Evolutionary conservation across 2,113 vertebrate genomes (phyloP), one percentile per base, ranked within the genome.

Genomic region (Lagopus leucura): DNA sequence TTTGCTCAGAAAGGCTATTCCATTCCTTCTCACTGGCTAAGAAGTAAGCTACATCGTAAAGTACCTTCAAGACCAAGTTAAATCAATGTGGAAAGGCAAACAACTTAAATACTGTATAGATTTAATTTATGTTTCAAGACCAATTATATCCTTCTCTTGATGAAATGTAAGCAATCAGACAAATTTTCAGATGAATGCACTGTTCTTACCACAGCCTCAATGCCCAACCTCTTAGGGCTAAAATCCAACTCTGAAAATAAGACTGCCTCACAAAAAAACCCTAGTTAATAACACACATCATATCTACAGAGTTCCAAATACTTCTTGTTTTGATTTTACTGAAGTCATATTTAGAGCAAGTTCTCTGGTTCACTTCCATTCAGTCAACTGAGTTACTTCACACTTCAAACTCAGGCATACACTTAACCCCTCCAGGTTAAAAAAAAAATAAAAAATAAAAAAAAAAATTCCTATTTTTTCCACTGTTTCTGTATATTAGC

Each of bases 71-170:
- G 38, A 90, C 65, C 81, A 60, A 85, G 38, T 17, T 66, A 89
- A 91, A 94, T 82, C 60, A 82, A 64, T 27, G 36, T 63, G 64
- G 52, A 78, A 90, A 89, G 4, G 3, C 92, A 94, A 91, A 80
- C 1, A 6, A 77, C 43, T 79, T 72, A 66, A 6, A 71, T 13
- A 50, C 34, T 50, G 28, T 15, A 89, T 8, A 81, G 84, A 95
- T 66, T 55, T 61, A 81, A 85, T 55, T 96, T 93, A 72, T 76
- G 24, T 92, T 96, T 86, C 89, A 57, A 86, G 78, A 65, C 50
- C 12, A 86, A 38, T 76, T 36, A n/a, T 58, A 66, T 19, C 45
- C 10, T 83, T 80, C 66, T 88, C 70, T 77, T 70, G 82, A 91
- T 86, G 90, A 96, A 91, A 89, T 3, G 7, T 22, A 89, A 95